A percentile compares a stretch with the other conserved stretches of the same genome.
These are phyloP conservation scores for Cerceris rybyensis DNA, from an alignment of 2,888 invertebrate genomes.

Conservation along the genomic window DNA sequence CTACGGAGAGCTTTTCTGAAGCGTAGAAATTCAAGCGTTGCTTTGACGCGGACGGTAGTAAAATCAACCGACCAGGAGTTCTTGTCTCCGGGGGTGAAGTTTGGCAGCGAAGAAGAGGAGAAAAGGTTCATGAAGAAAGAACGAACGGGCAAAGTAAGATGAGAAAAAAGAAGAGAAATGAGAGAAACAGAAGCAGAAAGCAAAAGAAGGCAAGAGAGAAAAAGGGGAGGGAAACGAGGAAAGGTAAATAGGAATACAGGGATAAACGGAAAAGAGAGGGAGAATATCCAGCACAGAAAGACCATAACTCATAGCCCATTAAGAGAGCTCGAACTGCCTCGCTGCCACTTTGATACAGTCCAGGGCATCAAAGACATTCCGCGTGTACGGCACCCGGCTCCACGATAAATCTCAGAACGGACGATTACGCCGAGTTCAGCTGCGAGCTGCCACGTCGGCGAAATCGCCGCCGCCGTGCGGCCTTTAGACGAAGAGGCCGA, in stretches of 20 bases:
- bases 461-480: conserved; percentile 45
- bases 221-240: conserved; percentile 23
- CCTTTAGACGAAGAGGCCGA: conserved; percentile 56
- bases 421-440: conserved; percentile 59
- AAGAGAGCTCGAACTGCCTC: conserved; percentile 75
- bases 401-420: conserved; percentile 73
- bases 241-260: conserved; percentile 22
- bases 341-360: conserved; percentile 79
- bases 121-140: conserved; percentile 28
- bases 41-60: conserved; percentile 57
- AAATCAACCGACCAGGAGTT: conserved; percentile 45
- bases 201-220: conserved; percentile 24
- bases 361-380: conserved; percentile 80
- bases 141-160: conserved; percentile 3
- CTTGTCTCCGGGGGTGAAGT: conserved; percentile 45
- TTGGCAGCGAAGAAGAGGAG: conserved; percentile 37
- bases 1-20: conserved; percentile 42
- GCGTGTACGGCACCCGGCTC: conserved; percentile 55
- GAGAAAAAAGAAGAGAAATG: conserved; percentile 9
- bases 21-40: conserved; percentile 63
- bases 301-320: conserved; percentile 80
- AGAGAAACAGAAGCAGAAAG: conserved; percentile 7
- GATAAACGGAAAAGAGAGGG: conserved; percentile 34
- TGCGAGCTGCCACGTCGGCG: conserved; percentile 61
- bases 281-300: conserved; percentile 51